phyloP scores from a whole-genome alignment of 2,113 vertebrate species.

The Poecile atricapillus region DNA sequence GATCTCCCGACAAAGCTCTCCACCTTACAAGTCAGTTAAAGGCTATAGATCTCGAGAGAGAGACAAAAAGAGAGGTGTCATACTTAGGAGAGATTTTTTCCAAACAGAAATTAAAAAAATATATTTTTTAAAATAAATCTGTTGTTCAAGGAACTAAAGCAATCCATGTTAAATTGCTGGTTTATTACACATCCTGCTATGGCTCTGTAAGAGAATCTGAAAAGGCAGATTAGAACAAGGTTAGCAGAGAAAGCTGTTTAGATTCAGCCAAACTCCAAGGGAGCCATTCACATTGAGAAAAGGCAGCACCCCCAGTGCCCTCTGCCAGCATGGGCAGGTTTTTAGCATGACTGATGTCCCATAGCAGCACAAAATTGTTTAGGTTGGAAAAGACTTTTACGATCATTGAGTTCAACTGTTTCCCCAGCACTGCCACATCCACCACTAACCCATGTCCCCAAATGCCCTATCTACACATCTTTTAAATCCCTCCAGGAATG shows the following conservation, averaged over 20 bases:
- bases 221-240: background rate
- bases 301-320: background rate
- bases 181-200: background rate
- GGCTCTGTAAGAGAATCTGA: background rate
- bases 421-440: background rate
- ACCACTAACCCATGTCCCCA: background rate
- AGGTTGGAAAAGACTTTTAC: background rate
- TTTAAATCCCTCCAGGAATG: background rate
- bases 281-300: background rate
- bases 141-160: background rate
- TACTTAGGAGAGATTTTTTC: background rate
- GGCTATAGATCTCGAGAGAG: background rate
- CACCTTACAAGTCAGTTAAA: background rate
- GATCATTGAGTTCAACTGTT: background rate
- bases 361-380: background rate
- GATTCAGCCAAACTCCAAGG: background rate
- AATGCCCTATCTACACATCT: background rate
- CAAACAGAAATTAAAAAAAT: background rate
- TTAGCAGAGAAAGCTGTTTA: background rate
- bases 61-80: background rate
- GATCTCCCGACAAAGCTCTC: background rate
- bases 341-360: background rate
- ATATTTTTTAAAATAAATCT: background rate
- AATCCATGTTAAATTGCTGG: background rate
- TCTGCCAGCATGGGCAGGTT: background rate